Evolutionary conservation across 2,888 invertebrate species (phyloP).

Genomic region (Parnassius glacialis): DNA sequence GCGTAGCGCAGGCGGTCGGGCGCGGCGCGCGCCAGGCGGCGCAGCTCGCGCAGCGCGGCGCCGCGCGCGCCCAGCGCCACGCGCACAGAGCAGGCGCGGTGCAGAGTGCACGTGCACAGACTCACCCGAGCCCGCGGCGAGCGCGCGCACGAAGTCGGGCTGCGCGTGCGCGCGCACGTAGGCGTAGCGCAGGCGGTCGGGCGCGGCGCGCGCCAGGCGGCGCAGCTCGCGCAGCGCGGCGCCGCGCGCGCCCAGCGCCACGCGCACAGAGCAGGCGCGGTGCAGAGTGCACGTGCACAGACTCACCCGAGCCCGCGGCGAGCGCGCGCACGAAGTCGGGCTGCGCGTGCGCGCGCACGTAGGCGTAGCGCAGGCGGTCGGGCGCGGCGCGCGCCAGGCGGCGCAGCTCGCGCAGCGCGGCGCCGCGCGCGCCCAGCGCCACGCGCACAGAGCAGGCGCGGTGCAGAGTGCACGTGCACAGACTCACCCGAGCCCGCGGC

Average conservation of each 20-base stretch:
- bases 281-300: background rate
- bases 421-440: slow-evolving; percentile 83
- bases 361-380: slow-evolving; percentile 91
- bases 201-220: slow-evolving; percentile 85
- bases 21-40: slow-evolving; percentile 86
- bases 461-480: slow-evolving; percentile 85
- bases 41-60: slow-evolving; percentile 67
- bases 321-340: slow-evolving; percentile 90
- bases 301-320: too few relatives aligned
- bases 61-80: slow-evolving; percentile 82
- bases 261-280: slow-evolving; percentile 85
- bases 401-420: slow-evolving; percentile 65
- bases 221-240: slow-evolving; percentile 71
- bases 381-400: slow-evolving; percentile 85
- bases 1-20: slow-evolving; percentile 90
- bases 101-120: background rate
- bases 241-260: slow-evolving; percentile 83
- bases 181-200: slow-evolving; percentile 90
- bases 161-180: slow-evolving; percentile 91
- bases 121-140: too few relatives aligned
- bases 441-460: slow-evolving; percentile 85
- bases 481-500: too few relatives aligned
- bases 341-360: slow-evolving; percentile 89
- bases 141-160: slow-evolving; percentile 89
- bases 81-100: slow-evolving; percentile 85